phyloP scores from a whole-genome alignment of 2,113 vertebrate species.

The Oenanthe oenanthe region DNA sequence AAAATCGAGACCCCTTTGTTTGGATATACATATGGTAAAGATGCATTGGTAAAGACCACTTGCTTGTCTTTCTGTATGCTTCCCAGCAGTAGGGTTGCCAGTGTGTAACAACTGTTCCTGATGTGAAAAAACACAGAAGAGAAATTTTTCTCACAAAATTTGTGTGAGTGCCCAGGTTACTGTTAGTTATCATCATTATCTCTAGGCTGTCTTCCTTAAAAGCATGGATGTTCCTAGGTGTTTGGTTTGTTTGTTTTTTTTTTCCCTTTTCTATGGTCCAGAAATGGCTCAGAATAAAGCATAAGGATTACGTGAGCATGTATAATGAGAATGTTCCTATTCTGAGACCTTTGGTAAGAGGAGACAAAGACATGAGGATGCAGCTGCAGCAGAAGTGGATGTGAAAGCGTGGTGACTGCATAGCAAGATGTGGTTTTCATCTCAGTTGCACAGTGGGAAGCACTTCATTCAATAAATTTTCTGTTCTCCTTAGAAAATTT shows the following conservation, averaged over 20 bases:
- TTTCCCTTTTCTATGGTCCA: neutral
- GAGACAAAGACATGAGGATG: neutral
- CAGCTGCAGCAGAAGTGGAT: neutral
- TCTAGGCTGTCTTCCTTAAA: neutral
- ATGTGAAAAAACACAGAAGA: neutral
- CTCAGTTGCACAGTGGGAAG: neutral
- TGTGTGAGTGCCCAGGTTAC: accelerated
- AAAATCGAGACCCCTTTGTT: neutral
- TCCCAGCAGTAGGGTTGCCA: neutral
- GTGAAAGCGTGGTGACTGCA: neutral
- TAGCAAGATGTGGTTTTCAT: neutral
- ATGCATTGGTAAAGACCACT: neutral
- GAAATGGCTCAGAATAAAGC: neutral
- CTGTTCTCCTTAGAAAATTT: neutral
- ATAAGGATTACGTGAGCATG: neutral
- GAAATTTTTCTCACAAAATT: neutral
- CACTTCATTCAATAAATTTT: neutral
- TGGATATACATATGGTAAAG: neutral
- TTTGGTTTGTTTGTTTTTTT: neutral
- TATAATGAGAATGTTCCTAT: neutral
- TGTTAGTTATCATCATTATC: neutral
- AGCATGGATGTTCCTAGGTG: neutral
- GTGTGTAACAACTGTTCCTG: neutral
- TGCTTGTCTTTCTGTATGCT: neutral
- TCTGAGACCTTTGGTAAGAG: neutral